Conservation (phyloP, 2,888 invertebrate genomes). For the Volucella zonaria region DNA sequence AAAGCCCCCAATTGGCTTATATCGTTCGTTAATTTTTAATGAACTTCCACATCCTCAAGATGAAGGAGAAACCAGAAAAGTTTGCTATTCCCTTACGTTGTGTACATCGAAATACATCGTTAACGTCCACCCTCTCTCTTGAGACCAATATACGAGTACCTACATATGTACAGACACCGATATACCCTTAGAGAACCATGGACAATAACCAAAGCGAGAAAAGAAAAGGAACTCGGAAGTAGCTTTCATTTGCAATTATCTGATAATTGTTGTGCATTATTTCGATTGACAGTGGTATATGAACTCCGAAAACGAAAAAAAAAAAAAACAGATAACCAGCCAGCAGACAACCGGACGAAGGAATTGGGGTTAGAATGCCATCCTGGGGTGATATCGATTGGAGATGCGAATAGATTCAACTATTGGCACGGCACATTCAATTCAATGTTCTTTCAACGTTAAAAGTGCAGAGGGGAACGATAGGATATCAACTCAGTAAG, state of each 20-base stretch:
- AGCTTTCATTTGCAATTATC: slow-evolving; percentile 60
- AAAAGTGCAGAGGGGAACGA: no score
- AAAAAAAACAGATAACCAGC: not conserved
- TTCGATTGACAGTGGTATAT: slow-evolving; percentile 23
- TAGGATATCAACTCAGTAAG: no score
- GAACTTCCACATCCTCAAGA: slow-evolving; percentile 55
- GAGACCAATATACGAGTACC: no score
- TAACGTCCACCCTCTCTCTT: no score
- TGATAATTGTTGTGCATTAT: slow-evolving; percentile 58
- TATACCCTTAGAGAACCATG: no score
- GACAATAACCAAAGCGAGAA: not conserved
- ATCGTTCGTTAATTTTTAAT: slow-evolving; percentile 64
- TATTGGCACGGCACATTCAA: slow-evolving; percentile 1
- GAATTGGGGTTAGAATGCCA: slow-evolving; percentile 13
- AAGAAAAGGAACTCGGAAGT: slow-evolving; percentile 38
- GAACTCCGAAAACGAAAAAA: not conserved
- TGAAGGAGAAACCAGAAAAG: not conserved
- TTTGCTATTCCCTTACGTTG: no score
- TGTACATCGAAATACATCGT: not conserved
- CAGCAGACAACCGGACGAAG: not conserved
- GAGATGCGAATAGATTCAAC: not conserved
- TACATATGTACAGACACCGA: no score
- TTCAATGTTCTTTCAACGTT: no score
- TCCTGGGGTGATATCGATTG: not conserved
- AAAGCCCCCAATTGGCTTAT: slow-evolving; percentile 57